Evolutionary conservation across 2,888 invertebrate species (phyloP).

Genomic region (Rugalucina vietnamica): DNA sequence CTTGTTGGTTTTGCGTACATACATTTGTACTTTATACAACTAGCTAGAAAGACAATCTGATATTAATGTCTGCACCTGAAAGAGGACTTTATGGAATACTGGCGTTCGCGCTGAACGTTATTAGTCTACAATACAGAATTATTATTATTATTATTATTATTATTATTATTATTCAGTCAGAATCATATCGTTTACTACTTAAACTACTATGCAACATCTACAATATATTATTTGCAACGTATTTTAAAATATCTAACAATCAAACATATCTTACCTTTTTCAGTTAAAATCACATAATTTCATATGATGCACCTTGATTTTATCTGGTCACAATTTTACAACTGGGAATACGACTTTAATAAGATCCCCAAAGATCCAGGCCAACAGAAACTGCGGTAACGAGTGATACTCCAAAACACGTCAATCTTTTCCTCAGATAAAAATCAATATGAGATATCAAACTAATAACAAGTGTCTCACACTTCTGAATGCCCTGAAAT

Average conservation of each 20-base stretch:
- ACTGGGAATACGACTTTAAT: neutral
- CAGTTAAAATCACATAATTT: neutral
- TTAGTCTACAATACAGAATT: too few relatives aligned
- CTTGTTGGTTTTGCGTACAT: too few relatives aligned
- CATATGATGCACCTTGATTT: neutral
- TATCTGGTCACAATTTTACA: neutral
- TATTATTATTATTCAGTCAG: too few relatives aligned
- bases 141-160: too few relatives aligned
- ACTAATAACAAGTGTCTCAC: neutral
- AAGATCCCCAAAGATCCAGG: neutral
- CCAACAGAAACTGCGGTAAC: neutral
- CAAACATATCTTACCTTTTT: neutral
- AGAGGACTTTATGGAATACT: too few relatives aligned
- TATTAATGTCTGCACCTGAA: too few relatives aligned
- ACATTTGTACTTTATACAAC: too few relatives aligned
- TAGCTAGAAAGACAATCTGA: too few relatives aligned
- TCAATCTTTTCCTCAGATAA: constrained; percentile 5
- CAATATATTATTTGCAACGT: neutral
- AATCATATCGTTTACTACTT: too few relatives aligned
- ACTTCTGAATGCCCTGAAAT: constrained; percentile 2
- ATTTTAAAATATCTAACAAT: neutral
- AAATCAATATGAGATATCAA: constrained; percentile 4
- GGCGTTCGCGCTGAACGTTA: too few relatives aligned
- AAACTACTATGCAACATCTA: too few relatives aligned
- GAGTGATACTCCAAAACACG: neutral